phyloP scores from a whole-genome alignment of 1,140 invertebrate genomes.

The Teleopsis dalmanni region DNA sequence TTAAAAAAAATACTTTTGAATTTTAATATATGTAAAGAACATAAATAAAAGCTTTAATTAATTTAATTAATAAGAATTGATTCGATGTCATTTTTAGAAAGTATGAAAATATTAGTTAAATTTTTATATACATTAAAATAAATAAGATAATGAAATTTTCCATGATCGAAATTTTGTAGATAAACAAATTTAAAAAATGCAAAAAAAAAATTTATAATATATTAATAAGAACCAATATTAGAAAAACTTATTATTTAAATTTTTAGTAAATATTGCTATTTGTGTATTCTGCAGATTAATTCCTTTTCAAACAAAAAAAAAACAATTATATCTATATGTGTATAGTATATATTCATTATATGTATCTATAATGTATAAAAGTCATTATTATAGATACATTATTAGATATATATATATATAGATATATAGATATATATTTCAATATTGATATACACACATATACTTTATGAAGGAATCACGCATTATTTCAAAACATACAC shows the following conservation, averaged over 20 bases:
- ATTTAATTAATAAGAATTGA: slow-evolving; percentile 30
- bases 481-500: no score
- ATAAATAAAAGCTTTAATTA: slow-evolving; percentile 36
- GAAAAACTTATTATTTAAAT: neutral
- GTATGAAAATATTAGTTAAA: neutral
- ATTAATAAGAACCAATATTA: neutral
- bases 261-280: slow-evolving; percentile 1
- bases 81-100: slow-evolving; percentile 3
- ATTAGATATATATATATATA: no score
- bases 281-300: slow-evolving; percentile 3
- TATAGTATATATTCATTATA: no score
- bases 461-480: no score
- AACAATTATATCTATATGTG: neutral
- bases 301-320: neutral
- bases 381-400: no score
- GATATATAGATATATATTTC: no score
- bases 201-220: neutral
- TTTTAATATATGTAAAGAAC: slow-evolving; percentile 1
- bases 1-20: no score
- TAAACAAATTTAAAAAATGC: neutral
- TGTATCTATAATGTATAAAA: no score
- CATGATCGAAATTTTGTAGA: slow-evolving; percentile 1
- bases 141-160: no score
- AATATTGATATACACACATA: no score
- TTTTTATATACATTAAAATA: slow-evolving; percentile 1